A percentile compares a stretch with the other conserved stretches of the same genome.
These are phyloP conservation scores for Anguilla rostrata DNA, from an alignment of 2,113 vertebrate genomes.

Conservation along the genomic window DNA sequence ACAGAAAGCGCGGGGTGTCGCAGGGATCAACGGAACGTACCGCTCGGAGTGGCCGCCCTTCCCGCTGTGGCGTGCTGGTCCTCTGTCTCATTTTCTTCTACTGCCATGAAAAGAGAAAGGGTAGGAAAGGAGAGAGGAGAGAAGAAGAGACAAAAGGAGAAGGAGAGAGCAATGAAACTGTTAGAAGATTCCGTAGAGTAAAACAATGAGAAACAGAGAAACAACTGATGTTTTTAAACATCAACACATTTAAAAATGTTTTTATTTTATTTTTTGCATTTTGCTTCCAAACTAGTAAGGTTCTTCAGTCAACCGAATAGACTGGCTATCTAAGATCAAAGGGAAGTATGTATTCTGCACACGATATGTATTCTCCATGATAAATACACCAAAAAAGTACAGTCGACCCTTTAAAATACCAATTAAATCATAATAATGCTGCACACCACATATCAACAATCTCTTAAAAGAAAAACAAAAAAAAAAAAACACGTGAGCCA, in stretches of 20 bases:
- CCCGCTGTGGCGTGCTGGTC: slow-evolving; percentile 77
- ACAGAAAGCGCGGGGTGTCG: background rate
- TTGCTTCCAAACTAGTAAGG: background rate
- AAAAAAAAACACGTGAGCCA: background rate
- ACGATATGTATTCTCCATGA: background rate
- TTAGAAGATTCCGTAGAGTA: background rate
- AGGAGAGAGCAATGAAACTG: background rate
- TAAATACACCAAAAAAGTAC: background rate
- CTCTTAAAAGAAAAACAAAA: background rate
- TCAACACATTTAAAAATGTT: too few species aligned
- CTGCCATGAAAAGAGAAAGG: slow-evolving; percentile 78
- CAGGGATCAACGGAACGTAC: slow-evolving; percentile 74
- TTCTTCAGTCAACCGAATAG: background rate
- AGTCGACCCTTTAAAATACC: background rate
- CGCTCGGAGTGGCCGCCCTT: slow-evolving; percentile 80
- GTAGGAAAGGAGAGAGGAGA: slow-evolving; percentile 31
- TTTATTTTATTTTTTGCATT: background rate
- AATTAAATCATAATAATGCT: background rate
- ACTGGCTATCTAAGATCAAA: background rate
- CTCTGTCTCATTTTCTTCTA: slow-evolving; percentile 87
- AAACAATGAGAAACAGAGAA: background rate
- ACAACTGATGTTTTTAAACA: too few species aligned
- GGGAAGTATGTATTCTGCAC: background rate
- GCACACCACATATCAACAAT: background rate
- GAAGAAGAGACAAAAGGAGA: background rate